A percentile compares a stretch with the other conserved stretches of the same genome.
phyloP scores from a whole-genome alignment of 2,888 invertebrate species.

The Heterodera filipjevi region DNA sequence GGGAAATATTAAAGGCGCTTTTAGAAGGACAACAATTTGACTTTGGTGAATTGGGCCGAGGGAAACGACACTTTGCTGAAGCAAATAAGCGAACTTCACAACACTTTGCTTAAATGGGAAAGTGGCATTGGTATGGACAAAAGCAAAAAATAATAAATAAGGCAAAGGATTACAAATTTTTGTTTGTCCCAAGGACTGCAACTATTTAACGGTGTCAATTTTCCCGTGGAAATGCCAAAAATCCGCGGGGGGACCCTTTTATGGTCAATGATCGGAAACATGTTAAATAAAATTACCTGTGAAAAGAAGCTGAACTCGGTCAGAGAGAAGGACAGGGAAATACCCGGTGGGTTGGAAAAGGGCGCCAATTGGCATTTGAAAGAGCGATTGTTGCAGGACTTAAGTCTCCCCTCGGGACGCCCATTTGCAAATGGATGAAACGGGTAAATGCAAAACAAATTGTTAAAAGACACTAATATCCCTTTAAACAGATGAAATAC shows the following conservation, averaged over 20 bases:
- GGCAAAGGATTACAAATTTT: no score
- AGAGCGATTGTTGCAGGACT: background rate
- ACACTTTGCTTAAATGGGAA: constrained; percentile 7
- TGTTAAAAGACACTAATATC: constrained; percentile 22
- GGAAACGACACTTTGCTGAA: constrained; percentile 13
- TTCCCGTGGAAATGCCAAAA: constrained; percentile 39
- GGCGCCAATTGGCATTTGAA: background rate
- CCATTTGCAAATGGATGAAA: constrained; percentile 40
- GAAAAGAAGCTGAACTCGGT: constrained; percentile 3
- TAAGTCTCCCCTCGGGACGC: constrained; percentile 16
- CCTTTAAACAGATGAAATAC: constrained; percentile 50
- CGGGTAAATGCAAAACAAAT: background rate
- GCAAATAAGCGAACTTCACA: background rate
- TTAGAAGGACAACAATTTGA: constrained; percentile 29
- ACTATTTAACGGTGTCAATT: constrained; percentile 35
- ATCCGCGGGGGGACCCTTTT: constrained; percentile 42
- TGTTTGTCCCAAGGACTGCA: constrained; percentile 27
- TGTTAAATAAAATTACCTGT: constrained; percentile 39
- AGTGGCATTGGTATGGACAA: constrained; percentile 8
- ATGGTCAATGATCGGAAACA: constrained; percentile 43
- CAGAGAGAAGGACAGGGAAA: constrained; percentile 16
- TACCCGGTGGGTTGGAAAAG: background rate
- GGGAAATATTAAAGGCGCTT: background rate
- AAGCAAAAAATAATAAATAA: background rate
- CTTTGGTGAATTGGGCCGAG: constrained; percentile 25